Conservation (phyloP, 2,797 vertebrate species). For the Micrastur ruficollis region DNA sequence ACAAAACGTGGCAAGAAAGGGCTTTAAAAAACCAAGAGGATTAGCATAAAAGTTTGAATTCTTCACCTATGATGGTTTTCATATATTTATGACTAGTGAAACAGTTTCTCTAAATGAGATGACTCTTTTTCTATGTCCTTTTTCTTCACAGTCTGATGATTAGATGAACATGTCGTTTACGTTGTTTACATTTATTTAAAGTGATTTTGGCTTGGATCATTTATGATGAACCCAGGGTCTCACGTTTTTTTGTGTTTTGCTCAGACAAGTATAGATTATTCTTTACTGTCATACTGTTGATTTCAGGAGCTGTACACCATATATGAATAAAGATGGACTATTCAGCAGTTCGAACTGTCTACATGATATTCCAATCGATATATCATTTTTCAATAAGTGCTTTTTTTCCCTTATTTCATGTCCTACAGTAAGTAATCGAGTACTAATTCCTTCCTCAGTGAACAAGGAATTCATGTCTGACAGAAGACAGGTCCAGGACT, state of each 20-base stretch:
- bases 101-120: neutral
- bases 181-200: neutral
- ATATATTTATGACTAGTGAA: neutral
- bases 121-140: neutral
- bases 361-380: neutral
- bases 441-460: neutral
- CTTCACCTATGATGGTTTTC: neutral
- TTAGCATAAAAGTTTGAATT: neutral
- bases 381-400: neutral
- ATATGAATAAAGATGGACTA: neutral
- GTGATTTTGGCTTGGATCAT: neutral
- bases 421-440: neutral
- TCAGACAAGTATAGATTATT: neutral
- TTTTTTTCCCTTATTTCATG: accelerated
- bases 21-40: neutral
- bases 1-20: neutral
- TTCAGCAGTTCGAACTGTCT: neutral
- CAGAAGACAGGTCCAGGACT: neutral
- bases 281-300: neutral
- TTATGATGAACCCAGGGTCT: neutral
- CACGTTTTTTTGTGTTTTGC: neutral
- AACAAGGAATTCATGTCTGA: neutral
- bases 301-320: neutral
- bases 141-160: neutral
- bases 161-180: neutral